Percentiles rank a stretch among this genome's conserved stretches.
Evolutionary conservation across 92 coral and sea anemone species (phyloP).

Genomic region (Umimayanthus kanabou): DNA sequence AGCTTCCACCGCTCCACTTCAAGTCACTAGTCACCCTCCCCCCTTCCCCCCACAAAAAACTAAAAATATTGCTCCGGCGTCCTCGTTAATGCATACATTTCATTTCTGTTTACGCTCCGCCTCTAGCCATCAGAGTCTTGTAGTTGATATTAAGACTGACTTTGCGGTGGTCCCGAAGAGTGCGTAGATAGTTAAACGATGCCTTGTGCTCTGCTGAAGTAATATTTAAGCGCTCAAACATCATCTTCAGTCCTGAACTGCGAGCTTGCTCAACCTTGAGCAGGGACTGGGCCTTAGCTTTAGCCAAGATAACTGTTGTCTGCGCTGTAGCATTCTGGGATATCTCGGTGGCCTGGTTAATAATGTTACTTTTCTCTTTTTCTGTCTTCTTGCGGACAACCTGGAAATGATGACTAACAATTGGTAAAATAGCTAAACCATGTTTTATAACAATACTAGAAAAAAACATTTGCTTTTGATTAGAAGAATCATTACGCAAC

Average conservation of each 20-base stretch:
- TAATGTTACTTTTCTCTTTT: conserved; percentile 33
- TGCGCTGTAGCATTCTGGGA: conserved; percentile 52
- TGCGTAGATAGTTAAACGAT: conserved; percentile 51
- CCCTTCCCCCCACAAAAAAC: no score
- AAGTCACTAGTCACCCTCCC: no score
- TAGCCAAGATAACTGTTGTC: conserved; percentile 30
- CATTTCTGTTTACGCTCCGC: neutral
- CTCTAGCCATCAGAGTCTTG: conserved; percentile 44
- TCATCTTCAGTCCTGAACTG: conserved; percentile 34
- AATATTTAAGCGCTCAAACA: conserved; percentile 42
- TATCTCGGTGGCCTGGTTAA: conserved; percentile 42
- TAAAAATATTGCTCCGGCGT: no score
- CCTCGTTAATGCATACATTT: neutral
- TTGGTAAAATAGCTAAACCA: neutral
- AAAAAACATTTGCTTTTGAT: no score
- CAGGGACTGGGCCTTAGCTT: conserved; percentile 37
- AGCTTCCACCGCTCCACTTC: no score
- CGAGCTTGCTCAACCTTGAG: conserved; percentile 50
- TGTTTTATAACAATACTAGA: no score
- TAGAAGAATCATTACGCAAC: no score
- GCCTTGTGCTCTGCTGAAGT: conserved; percentile 50
- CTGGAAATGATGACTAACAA: neutral
- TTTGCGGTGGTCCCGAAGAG: conserved; percentile 26
- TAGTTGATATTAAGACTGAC: conserved; percentile 39
- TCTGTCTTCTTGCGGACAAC: conserved; percentile 51